phyloP scores from a whole-genome alignment of 2,888 invertebrate species.

The Peribatodes rhomboidaria region DNA sequence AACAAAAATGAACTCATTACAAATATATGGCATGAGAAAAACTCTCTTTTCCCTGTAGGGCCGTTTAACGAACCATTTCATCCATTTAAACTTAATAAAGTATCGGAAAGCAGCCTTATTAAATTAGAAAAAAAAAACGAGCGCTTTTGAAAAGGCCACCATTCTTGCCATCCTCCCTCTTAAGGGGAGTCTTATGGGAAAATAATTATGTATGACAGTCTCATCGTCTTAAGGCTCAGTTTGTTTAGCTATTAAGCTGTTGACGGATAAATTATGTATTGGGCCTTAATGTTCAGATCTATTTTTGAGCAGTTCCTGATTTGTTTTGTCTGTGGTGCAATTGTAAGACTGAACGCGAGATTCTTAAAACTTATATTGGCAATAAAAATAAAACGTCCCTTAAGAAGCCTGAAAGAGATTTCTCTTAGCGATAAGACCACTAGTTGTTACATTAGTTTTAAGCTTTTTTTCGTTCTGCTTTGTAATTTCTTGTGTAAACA shows the following conservation, averaged over 20 bases:
- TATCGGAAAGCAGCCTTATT: constrained; percentile 80
- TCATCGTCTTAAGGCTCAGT: constrained; percentile 71
- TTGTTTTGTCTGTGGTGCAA: constrained; percentile 47
- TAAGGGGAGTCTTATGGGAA: constrained; percentile 65
- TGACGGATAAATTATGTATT: constrained; percentile 69
- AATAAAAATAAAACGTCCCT: too few species aligned
- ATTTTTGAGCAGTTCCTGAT: constrained; percentile 62
- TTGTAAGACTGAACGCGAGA: background rate
- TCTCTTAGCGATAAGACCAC: too few species aligned
- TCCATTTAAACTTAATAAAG: constrained; percentile 79
- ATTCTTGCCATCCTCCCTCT: constrained; percentile 60
- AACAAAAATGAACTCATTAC: constrained; percentile 36
- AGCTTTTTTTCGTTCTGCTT: too few species aligned
- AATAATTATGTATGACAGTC: constrained; percentile 65
- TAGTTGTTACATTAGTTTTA: too few species aligned
- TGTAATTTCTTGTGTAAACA: too few species aligned
- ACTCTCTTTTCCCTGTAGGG: constrained; percentile 56
- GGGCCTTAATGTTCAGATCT: constrained; percentile 59
- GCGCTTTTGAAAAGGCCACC: constrained; percentile 40
- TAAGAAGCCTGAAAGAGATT: too few species aligned
- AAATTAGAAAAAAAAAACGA: constrained; percentile 68
- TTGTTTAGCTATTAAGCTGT: constrained; percentile 76
- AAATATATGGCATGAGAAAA: constrained; percentile 45
- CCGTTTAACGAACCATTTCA: constrained; percentile 77
- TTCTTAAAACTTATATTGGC: too few species aligned